Percentiles rank a stretch among this genome's conserved stretches.
phyloP scores from a whole-genome alignment of 2,888 invertebrate species.

The Pheosia tremula region DNA sequence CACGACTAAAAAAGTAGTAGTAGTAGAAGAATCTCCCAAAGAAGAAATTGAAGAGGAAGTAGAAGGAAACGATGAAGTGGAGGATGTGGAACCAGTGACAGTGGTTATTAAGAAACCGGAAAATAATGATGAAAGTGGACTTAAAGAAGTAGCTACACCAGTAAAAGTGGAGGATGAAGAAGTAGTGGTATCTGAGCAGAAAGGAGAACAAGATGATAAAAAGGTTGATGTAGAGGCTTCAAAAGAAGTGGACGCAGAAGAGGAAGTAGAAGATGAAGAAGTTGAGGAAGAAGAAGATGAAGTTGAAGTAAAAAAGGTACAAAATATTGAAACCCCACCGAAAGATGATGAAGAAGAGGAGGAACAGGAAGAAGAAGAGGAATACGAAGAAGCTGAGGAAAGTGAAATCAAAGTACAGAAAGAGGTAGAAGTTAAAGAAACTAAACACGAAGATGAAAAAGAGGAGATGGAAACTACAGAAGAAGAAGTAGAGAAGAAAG shows the following conservation, averaged over 20 bases:
- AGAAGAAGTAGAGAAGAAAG: constrained; percentile 18
- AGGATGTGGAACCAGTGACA: constrained; percentile 45
- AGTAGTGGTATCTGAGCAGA: constrained; percentile 6
- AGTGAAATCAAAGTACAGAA: constrained; percentile 43
- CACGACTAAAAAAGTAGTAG: constrained; percentile 64
- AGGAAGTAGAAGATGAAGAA: constrained; percentile 19
- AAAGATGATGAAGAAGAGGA: constrained; percentile 11
- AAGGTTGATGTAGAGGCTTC: constrained; percentile 15
- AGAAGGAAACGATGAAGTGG: constrained; percentile 45
- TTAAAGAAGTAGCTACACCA: constrained; percentile 18
- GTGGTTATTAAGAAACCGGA: constrained; percentile 42
- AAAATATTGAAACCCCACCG: constrained; percentile 8
- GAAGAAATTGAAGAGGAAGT: constrained; percentile 48
- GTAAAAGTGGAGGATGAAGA: constrained; percentile 18
- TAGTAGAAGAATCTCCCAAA: constrained; percentile 58
- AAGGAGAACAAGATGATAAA: constrained; percentile 17
- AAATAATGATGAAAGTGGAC: constrained; percentile 22
- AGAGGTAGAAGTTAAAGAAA: constrained; percentile 35
- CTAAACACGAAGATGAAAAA: constrained; percentile 19
- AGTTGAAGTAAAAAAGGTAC: constrained; percentile 18
- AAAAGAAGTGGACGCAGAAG: constrained; percentile 11
- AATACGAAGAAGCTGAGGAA: constrained; percentile 30
- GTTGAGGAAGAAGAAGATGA: constrained; percentile 20
- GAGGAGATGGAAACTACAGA: constrained; percentile 1
- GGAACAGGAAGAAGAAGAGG: constrained; percentile 35